These are phyloP conservation scores for Antigone vipio DNA, from an alignment of 2,113 vertebrate species.

Conservation along the genomic window DNA sequence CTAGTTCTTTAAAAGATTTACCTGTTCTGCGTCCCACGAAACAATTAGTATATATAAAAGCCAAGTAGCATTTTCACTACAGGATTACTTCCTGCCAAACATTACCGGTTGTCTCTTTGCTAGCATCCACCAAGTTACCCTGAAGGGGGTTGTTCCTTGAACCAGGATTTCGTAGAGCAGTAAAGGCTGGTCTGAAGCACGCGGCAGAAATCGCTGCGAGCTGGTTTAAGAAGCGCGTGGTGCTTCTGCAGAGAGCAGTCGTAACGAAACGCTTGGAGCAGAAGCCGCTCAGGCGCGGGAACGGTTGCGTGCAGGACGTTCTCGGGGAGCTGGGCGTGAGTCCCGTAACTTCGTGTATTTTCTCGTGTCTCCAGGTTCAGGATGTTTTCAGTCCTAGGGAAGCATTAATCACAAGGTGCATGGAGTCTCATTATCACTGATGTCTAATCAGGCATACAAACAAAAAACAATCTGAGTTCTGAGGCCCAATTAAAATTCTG, in stretches of 20 bases:
- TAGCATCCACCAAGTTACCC: not conserved
- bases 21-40: not conserved
- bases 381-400: not conserved
- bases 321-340: not conserved
- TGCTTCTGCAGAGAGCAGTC: not conserved
- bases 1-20: not conserved
- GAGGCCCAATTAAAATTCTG: not conserved
- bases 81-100: not conserved
- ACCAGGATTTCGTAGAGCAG: not conserved
- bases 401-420: not conserved
- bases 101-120: not conserved
- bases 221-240: not conserved
- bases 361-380: not conserved
- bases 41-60: not conserved
- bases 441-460: not conserved
- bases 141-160: not conserved
- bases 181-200: not conserved
- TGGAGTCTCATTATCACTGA: not conserved
- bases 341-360: accelerated
- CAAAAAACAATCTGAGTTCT: not conserved
- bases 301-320: accelerated
- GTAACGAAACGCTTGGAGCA: not conserved
- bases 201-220: not conserved
- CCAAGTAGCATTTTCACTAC: not conserved
- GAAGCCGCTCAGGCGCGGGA: accelerated